Base-by-base conservation (phyloP, 2,888 invertebrate genomes). In the Zaprionus lineosus region DNA sequence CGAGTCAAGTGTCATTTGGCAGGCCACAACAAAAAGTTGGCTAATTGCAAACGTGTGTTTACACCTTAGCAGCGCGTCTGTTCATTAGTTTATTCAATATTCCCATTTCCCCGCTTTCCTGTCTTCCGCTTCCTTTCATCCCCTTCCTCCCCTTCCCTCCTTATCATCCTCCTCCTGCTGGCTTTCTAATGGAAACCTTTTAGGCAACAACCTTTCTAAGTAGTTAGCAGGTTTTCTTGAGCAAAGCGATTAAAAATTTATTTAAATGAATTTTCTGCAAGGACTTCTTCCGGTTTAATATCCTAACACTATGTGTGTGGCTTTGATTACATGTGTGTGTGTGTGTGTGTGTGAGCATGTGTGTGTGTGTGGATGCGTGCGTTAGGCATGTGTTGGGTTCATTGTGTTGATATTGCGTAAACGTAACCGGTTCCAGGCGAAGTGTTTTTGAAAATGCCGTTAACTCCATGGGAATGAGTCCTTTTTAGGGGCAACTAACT, bases 41-140 rank as follows among this genome's bases (percentile, higher is more conserved):
- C 77, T 79, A 84, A 82, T 79, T 79, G 84, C 64, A 61, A 74
- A 74, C 74, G 75, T 72, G 53, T 72, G 85, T 65, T 66, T 58
- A 56, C 78, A 84, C 72, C 43, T 66, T 53, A 74, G 65, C 52
- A 39, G 52, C 39, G 34, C 34, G 39, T 26, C 43, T 58, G 26
- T 55, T 62, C 36, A 69, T 64, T 64, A 72, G 61, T 16, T 21
- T 52, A 63, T 62, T 65, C 39, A 56, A 61, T 57, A 50, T 43
- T 34, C 11, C 37, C 40, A 21, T 53, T 66, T 46, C 12, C 34
- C 29, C 8, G n/a, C n/a, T n/a, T n/a, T n/a, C n/a, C n/a, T n/a
- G n/a, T n/a, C n/a, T n/a, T n/a, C n/a, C n/a, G n/a, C n/a, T n/a
- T n/a, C n/a, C n/a, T n/a, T n/a, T n/a, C n/a, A n/a, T n/a, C n/a